Evolutionary conservation across 2,888 invertebrate species (phyloP).

Genomic region (Drosophila peninsularis): DNA sequence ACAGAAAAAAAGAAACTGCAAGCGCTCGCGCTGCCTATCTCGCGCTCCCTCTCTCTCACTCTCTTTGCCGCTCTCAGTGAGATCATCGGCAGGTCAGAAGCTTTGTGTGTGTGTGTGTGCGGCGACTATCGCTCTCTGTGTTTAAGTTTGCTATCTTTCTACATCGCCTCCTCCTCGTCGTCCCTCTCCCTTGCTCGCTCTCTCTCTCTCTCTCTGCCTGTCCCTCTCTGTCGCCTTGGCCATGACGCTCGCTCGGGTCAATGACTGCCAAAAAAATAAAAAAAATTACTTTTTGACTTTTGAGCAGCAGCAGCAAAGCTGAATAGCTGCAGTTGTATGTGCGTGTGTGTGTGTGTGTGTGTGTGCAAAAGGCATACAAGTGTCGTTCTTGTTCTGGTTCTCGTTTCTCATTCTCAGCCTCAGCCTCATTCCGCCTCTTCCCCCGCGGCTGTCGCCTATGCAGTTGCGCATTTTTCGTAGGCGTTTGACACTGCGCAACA

Average conservation of each 20-base stretch:
- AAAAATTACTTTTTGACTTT: constrained; percentile 56
- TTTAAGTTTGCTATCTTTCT: constrained; percentile 78
- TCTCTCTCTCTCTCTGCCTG: not conserved
- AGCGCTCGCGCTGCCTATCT: constrained; percentile 1
- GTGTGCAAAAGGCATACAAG: constrained; percentile 64
- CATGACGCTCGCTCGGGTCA: constrained; percentile 54
- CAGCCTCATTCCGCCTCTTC: constrained; percentile 7
- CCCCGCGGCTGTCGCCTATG: constrained; percentile 54
- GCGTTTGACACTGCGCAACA: constrained; percentile 53
- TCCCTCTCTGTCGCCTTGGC: constrained; percentile 22
- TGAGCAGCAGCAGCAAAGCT: constrained; percentile 65
- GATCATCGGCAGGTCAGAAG: constrained; percentile 58
- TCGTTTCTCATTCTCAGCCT: constrained; percentile 26
- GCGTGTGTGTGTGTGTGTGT: constrained; percentile 13
- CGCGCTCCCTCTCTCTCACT: not conserved
- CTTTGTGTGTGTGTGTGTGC: constrained; percentile 38
- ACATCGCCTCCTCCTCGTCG: constrained; percentile 44
- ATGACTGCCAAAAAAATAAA: constrained; percentile 74
- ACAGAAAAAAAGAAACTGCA: constrained; percentile 17
- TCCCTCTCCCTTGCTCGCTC: not conserved
- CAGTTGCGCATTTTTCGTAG: constrained; percentile 78
- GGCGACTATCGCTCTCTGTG: constrained; percentile 68
- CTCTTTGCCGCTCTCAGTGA: constrained; percentile 30
- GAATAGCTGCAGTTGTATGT: constrained; percentile 56
- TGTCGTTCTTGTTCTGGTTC: constrained; percentile 64